Conservation (phyloP, 2,888 invertebrate species). For the Philereme transversata region DNA sequence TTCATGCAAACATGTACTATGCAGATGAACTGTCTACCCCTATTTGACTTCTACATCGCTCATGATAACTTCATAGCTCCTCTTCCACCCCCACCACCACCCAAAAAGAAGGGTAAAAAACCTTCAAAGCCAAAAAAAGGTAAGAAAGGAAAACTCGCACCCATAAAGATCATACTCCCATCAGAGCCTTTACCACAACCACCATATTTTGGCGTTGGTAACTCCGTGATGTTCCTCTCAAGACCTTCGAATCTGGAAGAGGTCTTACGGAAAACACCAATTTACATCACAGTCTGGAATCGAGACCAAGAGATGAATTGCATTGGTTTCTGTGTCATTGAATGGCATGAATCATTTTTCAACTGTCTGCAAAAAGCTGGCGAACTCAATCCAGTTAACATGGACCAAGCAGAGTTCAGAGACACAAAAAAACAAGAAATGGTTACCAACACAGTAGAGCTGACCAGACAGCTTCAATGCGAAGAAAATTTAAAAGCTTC, state of each 20-base stretch:
- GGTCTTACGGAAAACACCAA: constrained; percentile 65
- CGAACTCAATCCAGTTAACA: constrained; percentile 68
- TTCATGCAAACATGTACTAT: constrained; percentile 75
- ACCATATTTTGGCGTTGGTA: constrained; percentile 76
- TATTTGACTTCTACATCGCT: constrained; percentile 77
- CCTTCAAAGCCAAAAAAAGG: constrained; percentile 55
- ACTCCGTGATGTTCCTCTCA: constrained; percentile 71
- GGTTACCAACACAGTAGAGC: constrained; percentile 70
- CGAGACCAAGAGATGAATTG: constrained; percentile 73
- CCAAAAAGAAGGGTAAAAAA: constrained; percentile 55
- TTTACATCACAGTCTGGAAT: constrained; percentile 76
- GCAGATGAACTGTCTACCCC: constrained; percentile 72
- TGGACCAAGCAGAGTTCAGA: constrained; percentile 70
- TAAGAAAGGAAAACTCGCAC: constrained; percentile 54
- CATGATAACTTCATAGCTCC: constrained; percentile 77
- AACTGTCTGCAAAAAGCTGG: constrained; percentile 62
- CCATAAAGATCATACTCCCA: constrained; percentile 61
- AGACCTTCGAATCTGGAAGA: constrained; percentile 72
- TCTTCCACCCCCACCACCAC: constrained; percentile 71
- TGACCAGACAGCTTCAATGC: constrained; percentile 64
- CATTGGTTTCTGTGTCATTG: constrained; percentile 64
- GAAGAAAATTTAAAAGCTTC: constrained; percentile 75
- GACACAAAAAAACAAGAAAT: constrained; percentile 65
- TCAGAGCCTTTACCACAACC: constrained; percentile 77
- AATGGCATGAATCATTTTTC: constrained; percentile 74